phyloP scores from a whole-genome alignment of 2,888 invertebrate species.

The Brachyptera putata region DNA sequence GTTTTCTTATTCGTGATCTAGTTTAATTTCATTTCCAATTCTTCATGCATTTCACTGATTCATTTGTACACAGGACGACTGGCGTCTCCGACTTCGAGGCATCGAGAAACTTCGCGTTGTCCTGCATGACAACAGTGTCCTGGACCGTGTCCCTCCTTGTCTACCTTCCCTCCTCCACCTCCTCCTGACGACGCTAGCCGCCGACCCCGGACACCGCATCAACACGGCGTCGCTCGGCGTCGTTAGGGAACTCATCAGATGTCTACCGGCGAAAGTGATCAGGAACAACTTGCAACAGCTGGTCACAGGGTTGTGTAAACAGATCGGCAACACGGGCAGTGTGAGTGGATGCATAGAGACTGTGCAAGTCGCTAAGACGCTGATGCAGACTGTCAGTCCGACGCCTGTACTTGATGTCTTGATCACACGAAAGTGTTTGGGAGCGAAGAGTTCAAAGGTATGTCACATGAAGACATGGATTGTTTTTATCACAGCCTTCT shows the following conservation, averaged over 20 bases:
- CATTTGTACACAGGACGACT: constrained; percentile 49
- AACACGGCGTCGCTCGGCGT: constrained; percentile 47
- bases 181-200: constrained; percentile 52
- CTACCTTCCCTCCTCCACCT: constrained; percentile 60
- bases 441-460: constrained; percentile 43
- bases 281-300: constrained; percentile 27
- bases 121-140: constrained; percentile 50
- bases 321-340: constrained; percentile 35
- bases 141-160: constrained; percentile 48
- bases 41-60: too few species aligned
- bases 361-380: constrained; percentile 47
- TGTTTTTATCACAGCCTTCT: too few species aligned
- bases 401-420: constrained; percentile 52
- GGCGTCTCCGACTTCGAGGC: constrained; percentile 53
- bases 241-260: constrained; percentile 37
- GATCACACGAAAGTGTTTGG: constrained; percentile 45
- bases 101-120: constrained; percentile 55
- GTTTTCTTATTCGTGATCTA: too few species aligned
- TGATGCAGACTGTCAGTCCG: constrained; percentile 51
- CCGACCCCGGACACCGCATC: constrained; percentile 55
- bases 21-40: too few species aligned
- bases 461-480: neutral
- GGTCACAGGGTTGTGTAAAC: constrained; percentile 42
- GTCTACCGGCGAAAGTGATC: constrained; percentile 30
- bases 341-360: constrained; percentile 49